Evolutionary conservation across 92 coral and sea anemone genomes (phyloP).

Genomic region (Pocillopora meandrina): DNA sequence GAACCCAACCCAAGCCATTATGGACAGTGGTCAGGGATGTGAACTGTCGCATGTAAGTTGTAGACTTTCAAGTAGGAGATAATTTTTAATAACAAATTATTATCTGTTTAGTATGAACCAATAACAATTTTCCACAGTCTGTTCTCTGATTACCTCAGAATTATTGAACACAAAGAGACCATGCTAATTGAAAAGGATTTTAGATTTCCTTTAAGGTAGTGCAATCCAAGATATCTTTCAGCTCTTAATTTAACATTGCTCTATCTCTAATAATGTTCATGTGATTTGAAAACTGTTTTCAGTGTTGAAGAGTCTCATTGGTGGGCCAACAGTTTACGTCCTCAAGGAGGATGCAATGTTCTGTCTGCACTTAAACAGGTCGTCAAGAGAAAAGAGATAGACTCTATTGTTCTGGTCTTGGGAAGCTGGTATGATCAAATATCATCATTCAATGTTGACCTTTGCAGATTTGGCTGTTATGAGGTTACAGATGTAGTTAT

Average conservation of each 20-base stretch:
- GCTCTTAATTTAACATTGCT: not conserved
- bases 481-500: not conserved
- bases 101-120: too few relatives aligned
- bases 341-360: conserved; percentile 95
- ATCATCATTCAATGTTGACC: not conserved
- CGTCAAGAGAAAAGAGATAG: conserved; percentile 87
- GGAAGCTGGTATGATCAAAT: conserved; percentile 85
- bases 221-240: not conserved
- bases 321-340: conserved; percentile 84
- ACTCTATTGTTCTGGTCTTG: conserved; percentile 88
- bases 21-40: conserved; percentile 96
- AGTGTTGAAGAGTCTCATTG: conserved; percentile 85
- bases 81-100: too few relatives aligned
- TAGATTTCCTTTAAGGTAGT: too few relatives aligned
- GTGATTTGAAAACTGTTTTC: not conserved
- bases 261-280: not conserved
- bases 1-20: conserved; percentile 76
- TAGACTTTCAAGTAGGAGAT: too few relatives aligned
- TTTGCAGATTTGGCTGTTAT: not conserved
- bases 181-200: too few relatives aligned
- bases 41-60: conserved; percentile 92
- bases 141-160: too few relatives aligned
- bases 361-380: conserved; percentile 88
- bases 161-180: too few relatives aligned
- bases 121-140: too few relatives aligned